A percentile compares a stretch with the other conserved stretches of the same genome.
Evolutionary conservation across 2,113 vertebrate genomes (phyloP).

Genomic region (Sturnira hondurensis): DNA sequence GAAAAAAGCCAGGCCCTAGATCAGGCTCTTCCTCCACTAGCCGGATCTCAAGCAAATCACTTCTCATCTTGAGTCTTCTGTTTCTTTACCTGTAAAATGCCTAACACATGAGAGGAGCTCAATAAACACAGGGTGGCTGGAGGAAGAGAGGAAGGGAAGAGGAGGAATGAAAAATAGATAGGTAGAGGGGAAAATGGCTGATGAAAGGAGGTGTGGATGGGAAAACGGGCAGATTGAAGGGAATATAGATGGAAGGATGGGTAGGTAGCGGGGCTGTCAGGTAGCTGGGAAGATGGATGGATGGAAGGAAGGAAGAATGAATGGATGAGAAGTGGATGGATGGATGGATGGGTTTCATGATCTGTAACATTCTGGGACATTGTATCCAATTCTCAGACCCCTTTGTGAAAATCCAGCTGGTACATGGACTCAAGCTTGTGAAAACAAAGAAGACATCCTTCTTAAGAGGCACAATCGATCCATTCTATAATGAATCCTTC

Average conservation of each 20-base stretch:
- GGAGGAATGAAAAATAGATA: background rate
- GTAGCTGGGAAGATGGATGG: background rate
- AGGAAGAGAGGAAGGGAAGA: background rate
- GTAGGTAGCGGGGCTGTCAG: no score
- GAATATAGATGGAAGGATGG: background rate
- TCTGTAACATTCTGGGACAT: background rate
- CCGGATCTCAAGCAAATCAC: background rate
- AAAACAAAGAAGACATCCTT: constrained; percentile 93
- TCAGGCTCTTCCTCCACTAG: background rate
- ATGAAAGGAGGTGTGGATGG: background rate
- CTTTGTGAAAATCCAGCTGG: constrained; percentile 92
- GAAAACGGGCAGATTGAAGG: background rate
- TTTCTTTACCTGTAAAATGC: background rate
- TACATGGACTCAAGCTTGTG: constrained; percentile 89
- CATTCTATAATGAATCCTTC: constrained; percentile 93
- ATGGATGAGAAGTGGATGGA: background rate
- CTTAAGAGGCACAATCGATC: constrained; percentile 90
- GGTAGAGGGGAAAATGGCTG: background rate
- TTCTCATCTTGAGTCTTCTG: background rate
- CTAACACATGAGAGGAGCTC: background rate
- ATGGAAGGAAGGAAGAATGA: background rate
- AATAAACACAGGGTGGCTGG: background rate
- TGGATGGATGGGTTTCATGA: background rate
- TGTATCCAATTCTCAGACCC: constrained; percentile 83
- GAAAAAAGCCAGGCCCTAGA: background rate